Conservation (phyloP, 2,797 vertebrate species). For the Bovichtus variegatus region DNA sequence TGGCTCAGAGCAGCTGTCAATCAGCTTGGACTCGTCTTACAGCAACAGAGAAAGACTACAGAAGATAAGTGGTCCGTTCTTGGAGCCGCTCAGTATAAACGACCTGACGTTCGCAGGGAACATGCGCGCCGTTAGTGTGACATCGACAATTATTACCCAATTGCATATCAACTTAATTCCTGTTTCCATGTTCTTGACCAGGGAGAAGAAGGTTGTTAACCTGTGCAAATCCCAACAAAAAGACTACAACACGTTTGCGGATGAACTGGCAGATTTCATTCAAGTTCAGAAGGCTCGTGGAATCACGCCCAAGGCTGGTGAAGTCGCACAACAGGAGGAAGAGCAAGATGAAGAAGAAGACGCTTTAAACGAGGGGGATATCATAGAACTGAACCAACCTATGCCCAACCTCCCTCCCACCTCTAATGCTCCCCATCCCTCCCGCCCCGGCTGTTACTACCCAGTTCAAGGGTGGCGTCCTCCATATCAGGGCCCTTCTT, state of each 20-base stretch:
- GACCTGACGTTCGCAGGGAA: too few relatives aligned
- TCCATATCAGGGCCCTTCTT: conserved; percentile 18
- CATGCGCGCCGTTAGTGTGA: too few relatives aligned
- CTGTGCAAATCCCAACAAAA: conserved; percentile 87
- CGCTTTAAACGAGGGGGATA: background rate
- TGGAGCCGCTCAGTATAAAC: too few relatives aligned
- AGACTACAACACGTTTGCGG: conserved; percentile 86
- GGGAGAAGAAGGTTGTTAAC: conserved; percentile 84
- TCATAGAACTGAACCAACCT: background rate
- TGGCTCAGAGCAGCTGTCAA: too few relatives aligned
- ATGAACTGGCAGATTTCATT: conserved; percentile 89
- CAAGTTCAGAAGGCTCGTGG: conserved; percentile 88
- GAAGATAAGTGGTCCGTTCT: too few relatives aligned
- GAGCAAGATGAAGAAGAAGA: conserved; percentile 30
- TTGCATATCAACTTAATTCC: background rate
- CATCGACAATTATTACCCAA: background rate
- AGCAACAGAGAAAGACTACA: too few relatives aligned
- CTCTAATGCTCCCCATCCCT: conserved; percentile 26
- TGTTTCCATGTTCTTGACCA: conserved; percentile 65
- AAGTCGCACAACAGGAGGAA: conserved; percentile 21
- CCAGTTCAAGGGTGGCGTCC: conserved; percentile 40
- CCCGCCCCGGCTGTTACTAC: conserved; percentile 24
- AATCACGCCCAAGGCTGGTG: conserved; percentile 79
- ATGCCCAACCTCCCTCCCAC: conserved; percentile 5
- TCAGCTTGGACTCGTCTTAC: too few relatives aligned